Conservation (phyloP, 1,140 invertebrate species). For the Aradophagus sp. region DNA sequence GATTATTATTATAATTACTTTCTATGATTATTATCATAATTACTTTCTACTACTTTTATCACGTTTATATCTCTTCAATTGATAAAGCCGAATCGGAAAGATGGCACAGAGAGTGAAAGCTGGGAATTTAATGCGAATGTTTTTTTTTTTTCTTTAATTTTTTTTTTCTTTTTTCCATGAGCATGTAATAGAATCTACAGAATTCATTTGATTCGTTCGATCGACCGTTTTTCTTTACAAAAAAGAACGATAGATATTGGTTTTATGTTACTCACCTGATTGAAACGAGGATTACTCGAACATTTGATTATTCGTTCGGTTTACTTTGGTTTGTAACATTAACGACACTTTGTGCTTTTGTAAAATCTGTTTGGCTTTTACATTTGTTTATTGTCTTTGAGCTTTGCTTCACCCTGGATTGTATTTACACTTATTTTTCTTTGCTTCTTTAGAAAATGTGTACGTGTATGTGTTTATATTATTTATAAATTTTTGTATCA, state of each 20-base stretch:
- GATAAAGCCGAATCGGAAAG: conserved; percentile 26
- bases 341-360: conserved; percentile 30
- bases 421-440: too few relatives aligned
- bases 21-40: too few relatives aligned
- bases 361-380: too few relatives aligned
- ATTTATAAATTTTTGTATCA: conserved; percentile 18
- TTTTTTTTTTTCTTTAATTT: neutral
- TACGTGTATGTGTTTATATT: conserved; percentile 5
- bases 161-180: neutral
- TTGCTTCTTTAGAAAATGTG: conserved; percentile 2
- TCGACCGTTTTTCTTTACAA: conserved; percentile 33
- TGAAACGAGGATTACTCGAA: conserved; percentile 68
- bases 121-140: conserved; percentile 8
- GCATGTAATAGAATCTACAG: conserved; percentile 10
- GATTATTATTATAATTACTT: too few relatives aligned
- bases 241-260: conserved; percentile 67
- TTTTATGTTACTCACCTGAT: conserved; percentile 70
- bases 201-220: conserved; percentile 13
- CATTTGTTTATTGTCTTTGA: too few relatives aligned
- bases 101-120: too few relatives aligned
- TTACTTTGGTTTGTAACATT: conserved; percentile 44
- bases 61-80: conserved; percentile 4
- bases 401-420: too few relatives aligned
- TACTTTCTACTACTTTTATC: neutral
- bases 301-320: conserved; percentile 60